A percentile compares a stretch with the other conserved stretches of the same genome.
Evolutionary conservation across 2,113 vertebrate species (phyloP).

Genomic region (Aspidoscelis tigris): DNA sequence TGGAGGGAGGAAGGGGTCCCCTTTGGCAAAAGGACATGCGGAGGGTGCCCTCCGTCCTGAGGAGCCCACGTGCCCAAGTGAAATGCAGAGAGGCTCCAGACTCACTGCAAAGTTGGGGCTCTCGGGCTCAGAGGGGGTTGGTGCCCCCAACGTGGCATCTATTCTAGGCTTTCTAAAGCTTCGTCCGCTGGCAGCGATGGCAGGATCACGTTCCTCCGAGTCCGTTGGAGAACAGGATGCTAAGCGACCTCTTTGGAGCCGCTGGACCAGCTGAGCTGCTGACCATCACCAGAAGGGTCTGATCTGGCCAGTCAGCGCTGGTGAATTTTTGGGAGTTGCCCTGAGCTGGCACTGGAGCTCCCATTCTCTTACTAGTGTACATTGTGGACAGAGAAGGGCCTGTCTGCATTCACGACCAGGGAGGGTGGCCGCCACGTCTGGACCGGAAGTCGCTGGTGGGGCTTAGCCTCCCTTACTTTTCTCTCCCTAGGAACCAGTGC

Average conservation of each 20-base stretch:
- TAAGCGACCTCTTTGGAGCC: no score
- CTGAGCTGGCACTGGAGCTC: background rate
- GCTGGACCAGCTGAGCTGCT: background rate
- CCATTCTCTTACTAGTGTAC: no score
- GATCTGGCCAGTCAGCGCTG: no score
- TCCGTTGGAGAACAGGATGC: no score
- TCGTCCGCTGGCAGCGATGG: no score
- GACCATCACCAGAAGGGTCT: background rate
- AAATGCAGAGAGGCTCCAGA: background rate
- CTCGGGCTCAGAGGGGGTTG: background rate
- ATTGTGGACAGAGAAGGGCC: background rate
- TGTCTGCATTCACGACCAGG: fast-evolving
- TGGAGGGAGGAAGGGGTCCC: background rate
- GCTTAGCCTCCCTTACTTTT: fast-evolving
- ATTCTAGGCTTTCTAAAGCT: no score
- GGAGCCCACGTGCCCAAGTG: no score
- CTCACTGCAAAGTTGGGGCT: background rate
- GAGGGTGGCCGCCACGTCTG: fast-evolving
- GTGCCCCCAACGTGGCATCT: background rate
- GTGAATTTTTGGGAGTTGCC: background rate
- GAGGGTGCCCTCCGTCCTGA: no score
- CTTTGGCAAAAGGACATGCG: no score
- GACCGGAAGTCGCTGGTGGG: fast-evolving
- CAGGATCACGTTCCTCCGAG: no score
- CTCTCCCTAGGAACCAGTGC: conserved; percentile 85